Conservation (phyloP, 2,797 vertebrate genomes). For the Parauchenoglanis punctatus region DNA sequence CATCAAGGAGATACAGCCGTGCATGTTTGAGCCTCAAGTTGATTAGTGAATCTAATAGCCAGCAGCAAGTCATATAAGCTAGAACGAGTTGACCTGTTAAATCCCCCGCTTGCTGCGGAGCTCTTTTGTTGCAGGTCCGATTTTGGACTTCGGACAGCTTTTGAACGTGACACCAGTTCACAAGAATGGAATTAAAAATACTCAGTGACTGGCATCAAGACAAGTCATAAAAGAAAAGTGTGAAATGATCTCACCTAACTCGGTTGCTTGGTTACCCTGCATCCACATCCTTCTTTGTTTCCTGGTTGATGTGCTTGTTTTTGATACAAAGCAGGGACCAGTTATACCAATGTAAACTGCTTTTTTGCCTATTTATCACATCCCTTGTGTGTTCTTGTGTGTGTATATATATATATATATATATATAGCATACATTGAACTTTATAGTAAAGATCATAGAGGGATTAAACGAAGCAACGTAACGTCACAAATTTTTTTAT, state of each 20-base stretch:
- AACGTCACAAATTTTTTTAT: neutral
- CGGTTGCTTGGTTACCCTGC: slow-evolving; percentile 36
- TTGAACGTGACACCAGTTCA: neutral
- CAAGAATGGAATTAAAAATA: neutral
- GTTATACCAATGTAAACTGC: too few species aligned
- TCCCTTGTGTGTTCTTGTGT: neutral
- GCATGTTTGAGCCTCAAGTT: neutral
- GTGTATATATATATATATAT: too few species aligned
- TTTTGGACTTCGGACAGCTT: neutral
- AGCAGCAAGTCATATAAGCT: neutral
- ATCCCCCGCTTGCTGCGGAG: neutral
- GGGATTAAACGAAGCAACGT: neutral
- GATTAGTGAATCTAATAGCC: neutral
- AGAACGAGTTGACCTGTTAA: neutral
- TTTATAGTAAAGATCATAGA: neutral
- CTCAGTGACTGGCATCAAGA: neutral
- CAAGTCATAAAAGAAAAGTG: neutral
- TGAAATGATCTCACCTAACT: slow-evolving; percentile 17
- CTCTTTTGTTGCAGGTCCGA: neutral
- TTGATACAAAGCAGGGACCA: neutral
- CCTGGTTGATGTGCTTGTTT: neutral
- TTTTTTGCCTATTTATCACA: neutral
- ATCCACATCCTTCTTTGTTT: neutral
- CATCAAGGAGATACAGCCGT: neutral
- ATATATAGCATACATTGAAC: neutral